These are phyloP conservation scores for Excalfactoria chinensis DNA, from an alignment of 2,113 vertebrate genomes.

Conservation along the genomic window DNA sequence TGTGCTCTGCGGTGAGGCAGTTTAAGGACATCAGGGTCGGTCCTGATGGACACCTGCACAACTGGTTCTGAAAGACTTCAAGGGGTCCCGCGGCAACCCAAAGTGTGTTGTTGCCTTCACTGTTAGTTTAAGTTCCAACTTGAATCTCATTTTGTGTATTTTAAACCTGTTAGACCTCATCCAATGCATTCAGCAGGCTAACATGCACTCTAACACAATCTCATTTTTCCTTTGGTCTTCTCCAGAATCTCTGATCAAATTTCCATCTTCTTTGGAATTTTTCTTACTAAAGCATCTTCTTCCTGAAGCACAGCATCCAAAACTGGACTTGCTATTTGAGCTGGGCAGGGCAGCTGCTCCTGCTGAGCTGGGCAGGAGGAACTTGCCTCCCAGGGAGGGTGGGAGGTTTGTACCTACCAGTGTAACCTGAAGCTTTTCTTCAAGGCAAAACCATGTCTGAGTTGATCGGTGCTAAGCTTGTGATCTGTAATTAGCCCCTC, in stretches of 20 bases:
- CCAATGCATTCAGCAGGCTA: neutral
- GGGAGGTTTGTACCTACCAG: neutral
- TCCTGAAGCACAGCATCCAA: neutral
- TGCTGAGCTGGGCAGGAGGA: neutral
- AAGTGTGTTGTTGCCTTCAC: neutral
- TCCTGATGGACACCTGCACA: neutral
- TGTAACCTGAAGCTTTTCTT: neutral
- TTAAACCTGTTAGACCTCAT: neutral
- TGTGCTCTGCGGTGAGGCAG: neutral
- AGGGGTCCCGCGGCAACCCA: accelerated
- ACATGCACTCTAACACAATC: neutral
- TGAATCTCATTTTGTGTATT: neutral
- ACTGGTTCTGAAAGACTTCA: neutral
- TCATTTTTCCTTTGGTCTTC: neutral
- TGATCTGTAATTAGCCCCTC: neutral
- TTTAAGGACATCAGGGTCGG: neutral
- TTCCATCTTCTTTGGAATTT: neutral
- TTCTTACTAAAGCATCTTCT: neutral
- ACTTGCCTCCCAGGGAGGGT: neutral
- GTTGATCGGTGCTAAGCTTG: neutral
- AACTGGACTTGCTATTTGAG: neutral
- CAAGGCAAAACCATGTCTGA: neutral
- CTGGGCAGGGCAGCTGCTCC: no score
- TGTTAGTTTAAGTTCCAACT: neutral
- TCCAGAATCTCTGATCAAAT: neutral